phyloP scores from a whole-genome alignment of 2,888 invertebrate species.

The Pristionchus exspectatus region DNA sequence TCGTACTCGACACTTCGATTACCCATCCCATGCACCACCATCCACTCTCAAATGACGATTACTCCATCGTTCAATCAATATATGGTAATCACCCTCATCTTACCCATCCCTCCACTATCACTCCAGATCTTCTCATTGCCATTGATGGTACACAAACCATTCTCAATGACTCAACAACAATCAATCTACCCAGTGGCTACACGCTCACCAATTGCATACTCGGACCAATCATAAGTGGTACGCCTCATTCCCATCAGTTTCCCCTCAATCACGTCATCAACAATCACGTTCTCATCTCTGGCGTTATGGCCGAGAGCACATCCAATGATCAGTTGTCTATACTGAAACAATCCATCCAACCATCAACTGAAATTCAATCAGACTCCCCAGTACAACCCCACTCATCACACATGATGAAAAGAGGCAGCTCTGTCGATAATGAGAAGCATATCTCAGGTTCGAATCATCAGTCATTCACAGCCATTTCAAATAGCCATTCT shows the following conservation, averaged over 20 bases:
- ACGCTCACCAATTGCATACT: not conserved
- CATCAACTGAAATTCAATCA: too few species aligned
- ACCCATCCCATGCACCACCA: not conserved
- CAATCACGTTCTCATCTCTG: not conserved
- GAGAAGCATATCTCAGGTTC: too few species aligned
- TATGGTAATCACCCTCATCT: not conserved
- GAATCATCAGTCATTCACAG: too few species aligned
- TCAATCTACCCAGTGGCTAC: not conserved
- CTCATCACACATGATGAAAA: too few species aligned
- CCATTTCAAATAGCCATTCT: too few species aligned
- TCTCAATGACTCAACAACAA: not conserved
- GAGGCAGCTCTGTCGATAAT: too few species aligned
- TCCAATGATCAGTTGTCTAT: too few species aligned
- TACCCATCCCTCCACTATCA: not conserved
- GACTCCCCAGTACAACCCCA: too few species aligned
- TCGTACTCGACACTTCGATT: not conserved
- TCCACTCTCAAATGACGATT: not conserved
- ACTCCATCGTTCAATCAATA: not conserved
- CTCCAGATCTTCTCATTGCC: not conserved
- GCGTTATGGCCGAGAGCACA: too few species aligned
- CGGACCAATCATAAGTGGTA: not conserved
- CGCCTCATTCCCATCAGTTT: not conserved
- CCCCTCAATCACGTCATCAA: too few species aligned
- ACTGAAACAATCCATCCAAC: too few species aligned
- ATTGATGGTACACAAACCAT: not conserved